phyloP scores from a whole-genome alignment of 2,797 vertebrate genomes.

The Crypturellus tataupa region DNA sequence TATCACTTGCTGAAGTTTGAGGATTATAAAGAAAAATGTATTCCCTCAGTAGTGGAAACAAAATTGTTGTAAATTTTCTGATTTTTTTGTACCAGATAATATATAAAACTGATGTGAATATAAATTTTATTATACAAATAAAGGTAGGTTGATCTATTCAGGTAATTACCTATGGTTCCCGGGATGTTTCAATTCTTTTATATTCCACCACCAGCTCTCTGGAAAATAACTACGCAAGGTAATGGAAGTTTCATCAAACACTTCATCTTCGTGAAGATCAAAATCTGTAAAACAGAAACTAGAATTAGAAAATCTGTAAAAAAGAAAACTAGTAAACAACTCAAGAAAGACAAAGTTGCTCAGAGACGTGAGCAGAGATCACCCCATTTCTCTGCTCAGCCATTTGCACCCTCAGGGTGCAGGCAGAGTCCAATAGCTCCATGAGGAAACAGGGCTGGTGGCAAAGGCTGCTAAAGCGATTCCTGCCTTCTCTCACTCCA shows the following conservation, averaged over 20 bases:
- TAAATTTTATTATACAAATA: background rate
- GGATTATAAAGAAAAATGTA: background rate
- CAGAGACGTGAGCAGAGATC: background rate
- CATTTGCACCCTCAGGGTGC: background rate
- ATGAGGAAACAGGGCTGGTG: background rate
- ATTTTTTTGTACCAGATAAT: background rate
- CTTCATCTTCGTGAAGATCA: slow-evolving; percentile 6
- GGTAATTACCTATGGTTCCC: slow-evolving; percentile 70
- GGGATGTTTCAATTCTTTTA: slow-evolving; percentile 25
- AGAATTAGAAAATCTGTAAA: background rate
- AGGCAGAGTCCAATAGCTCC: background rate
- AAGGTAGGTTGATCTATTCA: background rate
- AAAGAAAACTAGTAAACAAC: background rate
- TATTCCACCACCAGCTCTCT: slow-evolving; percentile 81
- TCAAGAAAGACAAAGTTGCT: background rate
- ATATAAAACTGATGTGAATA: background rate
- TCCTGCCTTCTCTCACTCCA: background rate
- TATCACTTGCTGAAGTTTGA: background rate
- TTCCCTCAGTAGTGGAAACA: background rate
- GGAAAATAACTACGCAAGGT: slow-evolving; percentile 79
- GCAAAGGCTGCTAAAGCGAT: accelerated
- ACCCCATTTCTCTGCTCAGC: accelerated
- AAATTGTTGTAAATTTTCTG: background rate
- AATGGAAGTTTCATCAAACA: slow-evolving; percentile 60
- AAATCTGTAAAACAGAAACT: background rate